Evolutionary conservation across 2,888 invertebrate genomes (phyloP), one percentile per base, ranked within the genome.

Genomic region (Drosophila stalkeri): DNA sequence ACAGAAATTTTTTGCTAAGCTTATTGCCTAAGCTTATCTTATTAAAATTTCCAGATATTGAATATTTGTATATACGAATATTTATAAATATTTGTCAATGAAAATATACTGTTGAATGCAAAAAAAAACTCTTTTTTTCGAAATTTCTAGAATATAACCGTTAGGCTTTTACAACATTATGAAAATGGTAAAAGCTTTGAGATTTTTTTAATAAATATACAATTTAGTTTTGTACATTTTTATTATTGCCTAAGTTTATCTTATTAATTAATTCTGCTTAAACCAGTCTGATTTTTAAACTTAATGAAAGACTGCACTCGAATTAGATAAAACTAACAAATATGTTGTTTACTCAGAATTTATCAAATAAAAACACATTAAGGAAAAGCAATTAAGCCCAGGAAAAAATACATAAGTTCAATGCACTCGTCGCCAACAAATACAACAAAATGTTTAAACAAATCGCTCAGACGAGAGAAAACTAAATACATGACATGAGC

Each of bases 391-490:
- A 37, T 35, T 39, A 57, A 46, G 20, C 27, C 18, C 44, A 46
- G 31, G 41, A 20, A 63, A 65, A 61, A 79, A 70, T 59, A 56
- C 59, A 55, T 72, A 88, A 90, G 84, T 90, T 85, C 84, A 85
- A 73, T 87, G 90, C 72, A 86, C 90, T 73, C 86, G 64, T 20
- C 35, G 43, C 20, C 52, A 33, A 16, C 44, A 69, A 49, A 54
- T 51, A 65, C 16, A 64, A 56, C 16, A 70, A 75, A 39, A 41
- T 75, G 46, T 63, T 75, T 65, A 46, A 62, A n/a, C 52, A 72
- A 75, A 80, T 71, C 62, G 61, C 52, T 54, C 49, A 56, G 43
- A 66, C 37, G 68, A 82, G 20, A 54, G 37, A 54, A 76, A 86
- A 76, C 68, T 67, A 69, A 80, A 86, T 46, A 80, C 75, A 80